Evolutionary conservation across 2,888 invertebrate species (phyloP), one percentile per base, ranked within the genome.

Genomic region (Trachelus tabidus): DNA sequence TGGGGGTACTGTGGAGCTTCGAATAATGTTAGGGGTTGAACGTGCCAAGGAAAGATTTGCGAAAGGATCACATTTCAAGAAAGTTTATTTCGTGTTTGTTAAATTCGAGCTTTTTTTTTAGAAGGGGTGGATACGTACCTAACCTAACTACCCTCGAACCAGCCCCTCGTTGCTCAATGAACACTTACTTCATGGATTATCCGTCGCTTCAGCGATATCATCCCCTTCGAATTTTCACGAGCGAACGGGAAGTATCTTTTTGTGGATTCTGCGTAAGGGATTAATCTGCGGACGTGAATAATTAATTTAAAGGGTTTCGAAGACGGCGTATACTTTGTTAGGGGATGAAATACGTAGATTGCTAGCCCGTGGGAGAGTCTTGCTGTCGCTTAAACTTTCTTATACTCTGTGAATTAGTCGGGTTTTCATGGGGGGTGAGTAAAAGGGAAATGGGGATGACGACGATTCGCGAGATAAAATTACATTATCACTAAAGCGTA

Each of bases 401-500:
- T 34, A 71, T 31, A 12, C 31, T 71, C 71, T n/a, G 12, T 6
- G 71, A 71, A 71, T 71, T 71, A 31, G 71, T 33, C 9, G 31
- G 30, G 71, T 31, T 31, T 71, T 31, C 12, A 4, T 71, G 15
- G 76, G 76, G 56, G 75, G 71, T 34, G 73, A 69, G 34, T 31
- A 12, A 6, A 73, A 74, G 78, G 75, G 76, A 73, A 56, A 68
- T 23, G 78, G n/a, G 12, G 76, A 76, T 76, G 76, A 76, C 75
- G 81, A 56, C 23, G 9, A 56, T 56, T 56, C 56, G 79, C 82
- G 81, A 85, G 87, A 89, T 88, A 86, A 90, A 91, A 91, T 90
- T 89, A 91, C 88, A 90, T 90, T 90, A 91, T 89, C 88, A 86
- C 88, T 90, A 90, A 90, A 90, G 85, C 88, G 87, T 86, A 84